A percentile compares a stretch with the other conserved stretches of the same genome.
These are phyloP conservation scores for Netelia melanura DNA, from an alignment of 2,888 invertebrate genomes.

Conservation along the genomic window DNA sequence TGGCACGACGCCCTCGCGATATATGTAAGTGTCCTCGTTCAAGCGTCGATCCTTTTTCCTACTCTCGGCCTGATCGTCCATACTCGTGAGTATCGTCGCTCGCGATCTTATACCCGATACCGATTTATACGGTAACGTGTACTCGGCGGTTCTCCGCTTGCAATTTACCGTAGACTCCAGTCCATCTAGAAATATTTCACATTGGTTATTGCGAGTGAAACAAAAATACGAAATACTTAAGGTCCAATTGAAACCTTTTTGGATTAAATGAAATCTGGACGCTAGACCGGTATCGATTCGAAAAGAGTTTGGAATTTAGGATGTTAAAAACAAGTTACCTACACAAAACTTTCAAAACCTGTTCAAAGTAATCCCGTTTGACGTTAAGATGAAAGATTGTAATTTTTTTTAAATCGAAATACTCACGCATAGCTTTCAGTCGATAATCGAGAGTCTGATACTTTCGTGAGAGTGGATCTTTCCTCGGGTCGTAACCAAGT, in stretches of 20 bases:
- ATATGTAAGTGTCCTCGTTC: conserved; percentile 86
- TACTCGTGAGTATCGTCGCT: conserved; percentile 79
- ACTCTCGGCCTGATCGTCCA: conserved; percentile 75
- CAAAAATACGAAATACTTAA: too few relatives aligned
- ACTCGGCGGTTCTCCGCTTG: conserved; percentile 85
- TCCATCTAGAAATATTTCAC: conserved; percentile 82
- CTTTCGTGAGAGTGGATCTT: conserved; percentile 90
- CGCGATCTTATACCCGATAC: conserved; percentile 84
- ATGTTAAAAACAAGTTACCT: too few relatives aligned
- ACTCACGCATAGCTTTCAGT: conserved; percentile 87
- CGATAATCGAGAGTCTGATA: conserved; percentile 97
- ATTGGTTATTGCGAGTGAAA: too few relatives aligned
- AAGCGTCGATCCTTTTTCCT: conserved; percentile 78
- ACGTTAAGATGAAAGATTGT: neutral
- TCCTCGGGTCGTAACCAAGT: conserved; percentile 96
- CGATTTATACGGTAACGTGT: conserved; percentile 85
- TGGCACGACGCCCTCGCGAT: conserved; percentile 91
- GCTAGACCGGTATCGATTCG: neutral
- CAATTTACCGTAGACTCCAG: conserved; percentile 85
- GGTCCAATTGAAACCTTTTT: too few relatives aligned
- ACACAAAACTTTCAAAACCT: too few relatives aligned
- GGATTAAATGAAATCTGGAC: too few relatives aligned
- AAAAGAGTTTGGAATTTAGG: neutral
- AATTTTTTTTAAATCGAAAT: conserved; percentile 32
- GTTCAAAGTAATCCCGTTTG: too few relatives aligned